Conservation (phyloP, 2,113 vertebrate genomes). For the Phyllostomus hastatus region DNA sequence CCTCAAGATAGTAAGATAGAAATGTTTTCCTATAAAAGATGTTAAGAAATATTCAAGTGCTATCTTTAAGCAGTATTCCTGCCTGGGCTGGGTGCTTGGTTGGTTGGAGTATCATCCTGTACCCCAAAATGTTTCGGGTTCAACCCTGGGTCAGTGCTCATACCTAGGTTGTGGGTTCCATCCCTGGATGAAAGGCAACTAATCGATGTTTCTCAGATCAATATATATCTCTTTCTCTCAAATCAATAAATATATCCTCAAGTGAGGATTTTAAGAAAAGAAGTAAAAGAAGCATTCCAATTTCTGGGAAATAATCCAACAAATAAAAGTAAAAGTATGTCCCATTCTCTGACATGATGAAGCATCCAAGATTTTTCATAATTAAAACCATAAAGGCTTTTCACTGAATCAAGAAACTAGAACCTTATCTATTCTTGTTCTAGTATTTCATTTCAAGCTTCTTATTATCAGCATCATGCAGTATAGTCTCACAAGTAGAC, state of each 20-base stretch:
- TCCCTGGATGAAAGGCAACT: no score
- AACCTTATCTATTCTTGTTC: background rate
- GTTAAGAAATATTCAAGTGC: background rate
- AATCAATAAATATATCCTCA: no score
- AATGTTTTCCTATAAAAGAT: background rate
- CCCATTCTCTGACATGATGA: background rate
- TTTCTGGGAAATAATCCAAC: background rate
- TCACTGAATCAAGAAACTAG: background rate
- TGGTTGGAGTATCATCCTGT: no score
- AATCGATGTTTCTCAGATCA: no score
- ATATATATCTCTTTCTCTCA: no score
- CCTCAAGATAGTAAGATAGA: background rate
- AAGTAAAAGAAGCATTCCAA: background rate
- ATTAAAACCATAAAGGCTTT: constrained; percentile 11
- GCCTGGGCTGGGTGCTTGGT: no score
- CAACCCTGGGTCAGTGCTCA: no score
- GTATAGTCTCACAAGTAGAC: background rate
- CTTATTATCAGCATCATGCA: background rate
- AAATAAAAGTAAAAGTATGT: background rate
- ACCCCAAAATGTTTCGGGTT: no score
- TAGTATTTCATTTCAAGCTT: background rate
- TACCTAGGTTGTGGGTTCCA: no score
- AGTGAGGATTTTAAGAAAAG: background rate
- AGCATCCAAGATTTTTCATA: background rate
- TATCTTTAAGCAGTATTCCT: background rate